Base-by-base conservation (phyloP, 2,113 vertebrate genomes). In the Ammodramus savannarum region DNA sequence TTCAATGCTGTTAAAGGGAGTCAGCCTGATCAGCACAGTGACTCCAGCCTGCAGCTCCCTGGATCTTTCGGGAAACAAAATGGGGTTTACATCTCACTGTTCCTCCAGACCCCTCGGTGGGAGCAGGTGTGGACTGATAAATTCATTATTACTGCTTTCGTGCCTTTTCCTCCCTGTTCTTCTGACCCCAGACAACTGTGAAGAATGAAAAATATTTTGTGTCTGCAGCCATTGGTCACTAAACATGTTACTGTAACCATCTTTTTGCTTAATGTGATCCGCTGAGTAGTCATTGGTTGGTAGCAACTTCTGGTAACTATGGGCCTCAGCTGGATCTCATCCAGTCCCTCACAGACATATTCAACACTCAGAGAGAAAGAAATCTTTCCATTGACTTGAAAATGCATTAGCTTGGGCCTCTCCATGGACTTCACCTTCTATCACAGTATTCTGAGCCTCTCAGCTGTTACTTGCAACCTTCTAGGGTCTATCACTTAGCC, bases 301-400 rank as follows among this genome's bases (percentile, higher is more conserved):
- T 89, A 93, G 76, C 74, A 94, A 78, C 65, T 91, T 85, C 89
- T 94, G 65, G 87, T 93, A 95, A 89, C 84, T 85, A 59, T 79
- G 85, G 87, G 93, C 92, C 89, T 89, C 91, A 91, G 5, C 3
- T 94, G 92, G 81, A 93, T 72, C 39, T 63, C 61, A 78, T 93
- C 87, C 95, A 95, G 87, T 89, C 73, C 62, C 58, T 91, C 1
- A 0, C 81, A 87, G 93, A 87, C 66, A 57, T 54, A 25, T 86
- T 94, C 93, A 93, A 10, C 85, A 52, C 69, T 76, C 25, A 16
- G 61, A 91, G 61, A 90, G 46, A 74, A n/a, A n/a, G 68, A 54
- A 95, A 95, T 91, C 85, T 91, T 96, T 96, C 95, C 61, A 68
- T 32, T 2, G 5, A 63, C 77, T 94, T 91, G 68, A 72, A 89